Evolutionary conservation across 1,140 invertebrate genomes (phyloP), one percentile per base, ranked within the genome.

Genomic region (Vollenhovia emeryi): DNA sequence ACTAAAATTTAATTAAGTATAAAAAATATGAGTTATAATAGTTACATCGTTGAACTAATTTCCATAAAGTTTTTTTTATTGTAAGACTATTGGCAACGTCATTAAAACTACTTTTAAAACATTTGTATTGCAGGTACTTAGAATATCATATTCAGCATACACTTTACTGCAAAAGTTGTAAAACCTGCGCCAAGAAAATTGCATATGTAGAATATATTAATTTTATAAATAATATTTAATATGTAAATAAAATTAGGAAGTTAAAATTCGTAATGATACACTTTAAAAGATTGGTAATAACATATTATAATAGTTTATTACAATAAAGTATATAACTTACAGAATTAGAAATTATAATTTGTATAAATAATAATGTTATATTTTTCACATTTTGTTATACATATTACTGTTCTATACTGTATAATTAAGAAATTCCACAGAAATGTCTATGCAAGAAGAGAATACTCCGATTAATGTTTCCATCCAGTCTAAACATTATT

Each of bases 61-160:
- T 18, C 30, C 3, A 27, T 2, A 15, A 40, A 30, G 4, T 50
- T 11, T 33, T 0, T 27, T 33, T 52, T 18, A 24, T 21, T 52
- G 13, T n/a, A n/a, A 21, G 4, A 27, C 5, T 71, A 52, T 36
- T 9, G 18, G 8, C 9, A 4, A 33, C 11, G 13, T 36, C 27
- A n/a, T 43, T 30, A 6, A 40, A 40, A 30, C 2, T n/a, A n/a
- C 30, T 30, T 59, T 6, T 43, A 75, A 30, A n/a, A 21, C 5
- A 30, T 11, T n/a, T 1, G 4, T 59, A 27, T 75, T 75, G 11
- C 40, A 75, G 73, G 15, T 75, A 27, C 73, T 75, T 60, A 75
- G 24, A 13, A 27, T 27, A 2, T 60, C 55, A 4, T 76, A 76
- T 45, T 75, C 73, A 30, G 40, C 18, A 21, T 76, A 60, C 8